Conservation (phyloP, 2,888 invertebrate species). For the Ariolimax columbianus region DNA sequence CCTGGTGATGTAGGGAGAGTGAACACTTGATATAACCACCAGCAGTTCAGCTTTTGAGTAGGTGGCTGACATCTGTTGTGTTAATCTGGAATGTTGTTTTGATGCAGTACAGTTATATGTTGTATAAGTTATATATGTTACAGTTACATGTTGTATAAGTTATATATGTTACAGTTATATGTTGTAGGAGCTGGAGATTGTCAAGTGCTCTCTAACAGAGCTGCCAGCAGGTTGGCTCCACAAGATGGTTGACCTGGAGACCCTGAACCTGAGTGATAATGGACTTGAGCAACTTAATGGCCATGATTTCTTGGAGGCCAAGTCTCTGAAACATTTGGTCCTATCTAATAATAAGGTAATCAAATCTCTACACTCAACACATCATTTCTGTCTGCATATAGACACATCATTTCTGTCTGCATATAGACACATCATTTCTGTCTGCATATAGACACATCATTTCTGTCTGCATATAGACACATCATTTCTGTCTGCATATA, state of each 20-base stretch:
- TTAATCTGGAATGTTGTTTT: too few relatives aligned
- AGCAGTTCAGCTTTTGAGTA: too few relatives aligned
- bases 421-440: too few relatives aligned
- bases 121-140: neutral
- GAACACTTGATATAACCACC: too few relatives aligned
- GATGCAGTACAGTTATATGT: neutral
- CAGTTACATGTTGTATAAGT: too few relatives aligned
- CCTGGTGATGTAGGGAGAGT: too few relatives aligned
- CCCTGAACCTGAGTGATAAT: constrained; percentile 50
- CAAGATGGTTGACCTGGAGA: constrained; percentile 49
- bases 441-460: too few relatives aligned
- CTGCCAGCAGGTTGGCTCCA: constrained; percentile 53
- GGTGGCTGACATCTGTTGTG: too few relatives aligned
- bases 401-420: too few relatives aligned
- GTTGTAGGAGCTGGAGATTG: constrained; percentile 48
- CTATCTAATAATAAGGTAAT: constrained; percentile 53
- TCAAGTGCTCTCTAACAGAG: constrained; percentile 39
- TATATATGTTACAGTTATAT: neutral
- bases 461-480: too few relatives aligned
- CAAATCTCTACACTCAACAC: neutral
- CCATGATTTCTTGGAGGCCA: constrained; percentile 46
- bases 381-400: too few relatives aligned
- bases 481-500: too few relatives aligned
- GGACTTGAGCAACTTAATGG: constrained; percentile 44
- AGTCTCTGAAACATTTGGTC: constrained; percentile 50